Conservation (phyloP, 2,797 vertebrate species). For the Pantherophis vulpinus region DNA sequence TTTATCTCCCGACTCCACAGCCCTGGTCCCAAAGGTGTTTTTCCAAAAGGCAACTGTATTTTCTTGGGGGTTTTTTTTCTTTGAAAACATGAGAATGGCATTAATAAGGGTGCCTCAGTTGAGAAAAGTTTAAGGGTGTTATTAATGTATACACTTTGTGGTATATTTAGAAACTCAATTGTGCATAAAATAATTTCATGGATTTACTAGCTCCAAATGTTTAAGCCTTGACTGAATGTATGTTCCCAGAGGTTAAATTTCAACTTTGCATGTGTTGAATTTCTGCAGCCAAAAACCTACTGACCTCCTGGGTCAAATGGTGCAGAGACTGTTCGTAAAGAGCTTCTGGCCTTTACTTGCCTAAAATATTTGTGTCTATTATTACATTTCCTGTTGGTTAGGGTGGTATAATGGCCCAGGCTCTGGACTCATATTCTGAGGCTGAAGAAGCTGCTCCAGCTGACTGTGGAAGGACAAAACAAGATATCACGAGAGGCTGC, state of each 20-base stretch:
- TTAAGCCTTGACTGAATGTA: not conserved
- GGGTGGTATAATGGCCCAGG: not conserved
- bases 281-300: not conserved
- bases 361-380: not conserved
- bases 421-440: not conserved
- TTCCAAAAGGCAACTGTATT: not conserved
- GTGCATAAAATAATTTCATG: not conserved
- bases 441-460: not conserved
- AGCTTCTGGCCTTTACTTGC: not conserved
- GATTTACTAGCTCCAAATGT: not conserved
- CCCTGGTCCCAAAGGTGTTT: not conserved
- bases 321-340: not conserved
- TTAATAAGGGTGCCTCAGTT: not conserved
- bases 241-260: not conserved
- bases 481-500: not conserved
- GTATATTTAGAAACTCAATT: not conserved
- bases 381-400: not conserved
- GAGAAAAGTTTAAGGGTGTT: not conserved
- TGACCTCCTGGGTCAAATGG: not conserved
- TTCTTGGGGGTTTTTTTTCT: not conserved
- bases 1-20: no score
- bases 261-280: not conserved
- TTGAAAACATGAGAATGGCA: not conserved
- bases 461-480: not conserved
- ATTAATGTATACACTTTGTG: not conserved